Percentiles rank a stretch among this genome's conserved stretches.
phyloP scores from a whole-genome alignment of 2,888 invertebrate genomes.

The Coleophora flavipennella region DNA sequence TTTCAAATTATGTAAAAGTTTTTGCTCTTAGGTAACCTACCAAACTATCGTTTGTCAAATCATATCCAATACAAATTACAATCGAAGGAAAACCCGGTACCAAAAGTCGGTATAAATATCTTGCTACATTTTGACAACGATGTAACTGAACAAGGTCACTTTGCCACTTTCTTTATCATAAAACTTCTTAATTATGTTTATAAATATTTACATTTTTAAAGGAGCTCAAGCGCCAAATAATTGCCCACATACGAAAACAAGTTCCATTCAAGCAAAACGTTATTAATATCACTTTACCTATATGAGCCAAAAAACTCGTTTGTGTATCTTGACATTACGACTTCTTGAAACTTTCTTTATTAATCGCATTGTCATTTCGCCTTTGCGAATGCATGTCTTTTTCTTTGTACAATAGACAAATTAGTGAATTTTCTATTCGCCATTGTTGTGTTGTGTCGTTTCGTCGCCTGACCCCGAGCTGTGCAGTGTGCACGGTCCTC shows the following conservation, averaged over 20 bases:
- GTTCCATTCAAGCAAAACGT: constrained; percentile 20
- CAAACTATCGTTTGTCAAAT: constrained; percentile 15
- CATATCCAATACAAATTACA: no score
- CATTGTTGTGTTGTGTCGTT: constrained; percentile 33
- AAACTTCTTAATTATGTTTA: neutral
- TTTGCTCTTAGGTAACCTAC: no score
- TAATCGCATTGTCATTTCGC: constrained; percentile 63
- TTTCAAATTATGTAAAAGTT: no score
- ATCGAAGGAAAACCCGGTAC: no score
- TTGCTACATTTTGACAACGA: no score
- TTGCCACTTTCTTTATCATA: constrained; percentile 56
- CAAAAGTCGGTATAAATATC: no score
- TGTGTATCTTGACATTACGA: constrained; percentile 49
- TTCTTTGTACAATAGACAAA: constrained; percentile 45
- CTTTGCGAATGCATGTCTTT: constrained; percentile 32
- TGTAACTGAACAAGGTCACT: constrained; percentile 24
- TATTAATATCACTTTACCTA: constrained; percentile 17
- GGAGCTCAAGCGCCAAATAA: constrained; percentile 1
- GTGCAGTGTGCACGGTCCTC: constrained; percentile 3
- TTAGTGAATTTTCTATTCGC: constrained; percentile 38
- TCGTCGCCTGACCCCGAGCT: constrained; percentile 4
- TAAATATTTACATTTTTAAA: neutral
- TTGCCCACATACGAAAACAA: constrained; percentile 9
- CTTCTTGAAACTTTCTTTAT: constrained; percentile 57
- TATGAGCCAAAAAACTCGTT: constrained; percentile 38